Evolutionary conservation across 2,888 invertebrate species (phyloP).

Genomic region (Lithodes maja): DNA sequence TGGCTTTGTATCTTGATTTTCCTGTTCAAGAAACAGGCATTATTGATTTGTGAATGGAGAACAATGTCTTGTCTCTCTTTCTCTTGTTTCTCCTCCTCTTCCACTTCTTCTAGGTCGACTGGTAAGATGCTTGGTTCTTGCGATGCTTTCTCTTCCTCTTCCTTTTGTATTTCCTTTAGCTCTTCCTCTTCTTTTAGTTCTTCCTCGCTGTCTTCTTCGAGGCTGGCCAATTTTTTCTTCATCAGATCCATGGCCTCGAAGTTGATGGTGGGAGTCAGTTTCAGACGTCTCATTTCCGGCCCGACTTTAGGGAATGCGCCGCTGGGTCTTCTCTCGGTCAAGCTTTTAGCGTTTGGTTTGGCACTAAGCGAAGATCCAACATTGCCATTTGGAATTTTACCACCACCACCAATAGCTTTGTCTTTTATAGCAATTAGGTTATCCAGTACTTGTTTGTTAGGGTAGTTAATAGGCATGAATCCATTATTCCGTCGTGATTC

Average conservation of each 20-base stretch:
- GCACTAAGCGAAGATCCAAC: background rate
- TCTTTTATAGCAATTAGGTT: background rate
- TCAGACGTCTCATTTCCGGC: conserved; percentile 45
- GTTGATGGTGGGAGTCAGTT: background rate
- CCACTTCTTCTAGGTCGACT: conserved; percentile 21
- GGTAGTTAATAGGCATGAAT: conserved; percentile 48
- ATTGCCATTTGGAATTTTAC: conserved; percentile 6
- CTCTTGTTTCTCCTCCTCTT: conserved; percentile 15
- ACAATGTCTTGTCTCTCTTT: conserved; percentile 12
- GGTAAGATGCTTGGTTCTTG: background rate
- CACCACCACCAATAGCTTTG: background rate
- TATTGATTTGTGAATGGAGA: conserved; percentile 63
- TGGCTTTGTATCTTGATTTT: conserved; percentile 64
- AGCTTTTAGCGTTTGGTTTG: background rate
- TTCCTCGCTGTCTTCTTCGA: conserved; percentile 28
- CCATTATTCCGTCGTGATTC: conserved; percentile 49
- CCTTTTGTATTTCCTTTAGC: conserved; percentile 11
- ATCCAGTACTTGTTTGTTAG: background rate
- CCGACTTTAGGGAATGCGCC: conserved; percentile 54
- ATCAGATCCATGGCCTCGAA: conserved; percentile 1
- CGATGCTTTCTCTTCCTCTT: background rate
- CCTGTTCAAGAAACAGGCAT: conserved; percentile 71
- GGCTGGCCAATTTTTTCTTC: conserved; percentile 3
- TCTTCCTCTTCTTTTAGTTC: conserved; percentile 1
- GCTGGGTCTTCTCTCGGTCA: conserved; percentile 46